Percentiles rank a stretch among this genome's conserved stretches.
These are phyloP conservation scores for Rhinichthys osculus DNA, from an alignment of 2,797 vertebrate genomes.

Conservation along the genomic window DNA sequence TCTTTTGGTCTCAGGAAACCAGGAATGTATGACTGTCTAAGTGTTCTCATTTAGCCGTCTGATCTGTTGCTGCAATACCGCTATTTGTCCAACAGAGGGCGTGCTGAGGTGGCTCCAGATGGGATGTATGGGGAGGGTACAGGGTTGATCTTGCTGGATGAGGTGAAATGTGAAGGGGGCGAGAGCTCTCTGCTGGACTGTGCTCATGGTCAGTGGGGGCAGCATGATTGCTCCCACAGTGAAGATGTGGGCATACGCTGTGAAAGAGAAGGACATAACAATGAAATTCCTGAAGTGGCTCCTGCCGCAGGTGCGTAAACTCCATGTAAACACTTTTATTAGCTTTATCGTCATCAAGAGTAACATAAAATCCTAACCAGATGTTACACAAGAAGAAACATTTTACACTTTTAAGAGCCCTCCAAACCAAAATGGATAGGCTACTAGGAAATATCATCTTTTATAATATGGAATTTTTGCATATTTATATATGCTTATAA, in stretches of 20 bases:
- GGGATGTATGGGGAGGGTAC: slow-evolving; percentile 77
- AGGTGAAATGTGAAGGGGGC: slow-evolving; percentile 84
- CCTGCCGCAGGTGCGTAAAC: slow-evolving; percentile 61
- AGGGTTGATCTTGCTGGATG: slow-evolving; percentile 87
- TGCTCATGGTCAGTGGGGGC: slow-evolving; percentile 81
- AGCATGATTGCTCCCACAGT: slow-evolving; percentile 90
- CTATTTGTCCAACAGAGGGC: slow-evolving; percentile 67
- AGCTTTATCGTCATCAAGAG: neutral
- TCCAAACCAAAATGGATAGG: neutral
- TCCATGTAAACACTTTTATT: neutral
- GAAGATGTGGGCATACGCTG: slow-evolving; percentile 88
- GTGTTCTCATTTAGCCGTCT: neutral
- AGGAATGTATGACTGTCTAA: neutral
- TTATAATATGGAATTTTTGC: neutral
- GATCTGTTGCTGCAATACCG: neutral
- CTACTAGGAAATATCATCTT: neutral
- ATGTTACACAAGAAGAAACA: neutral
- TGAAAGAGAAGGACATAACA: slow-evolving; percentile 68
- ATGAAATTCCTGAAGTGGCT: slow-evolving; percentile 61
- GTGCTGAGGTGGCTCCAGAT: slow-evolving; percentile 64
- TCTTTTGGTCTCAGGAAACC: neutral
- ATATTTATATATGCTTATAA: neutral
- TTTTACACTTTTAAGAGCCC: neutral
- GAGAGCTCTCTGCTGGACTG: slow-evolving; percentile 85
- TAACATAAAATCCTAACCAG: neutral